These are phyloP conservation scores for Etheostoma nigrum DNA, from an alignment of 2,797 vertebrate species.

Conservation along the genomic window DNA sequence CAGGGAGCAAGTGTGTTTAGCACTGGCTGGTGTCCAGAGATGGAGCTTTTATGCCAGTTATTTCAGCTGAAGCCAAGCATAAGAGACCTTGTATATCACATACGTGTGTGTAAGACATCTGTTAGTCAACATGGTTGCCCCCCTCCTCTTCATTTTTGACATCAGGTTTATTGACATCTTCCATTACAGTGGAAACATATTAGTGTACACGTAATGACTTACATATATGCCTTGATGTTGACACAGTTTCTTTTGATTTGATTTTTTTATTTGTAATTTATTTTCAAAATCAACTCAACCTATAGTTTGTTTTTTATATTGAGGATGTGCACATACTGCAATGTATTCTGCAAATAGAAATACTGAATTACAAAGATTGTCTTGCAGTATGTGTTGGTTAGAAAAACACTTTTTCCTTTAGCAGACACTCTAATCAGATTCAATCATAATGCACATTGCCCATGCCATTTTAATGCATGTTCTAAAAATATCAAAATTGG, in stretches of 20 bases:
- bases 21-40: slow-evolving; percentile 76
- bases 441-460: not conserved
- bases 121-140: slow-evolving; percentile 73
- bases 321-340: slow-evolving; percentile 45
- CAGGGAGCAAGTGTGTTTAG: slow-evolving; percentile 74
- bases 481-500: slow-evolving; percentile 36
- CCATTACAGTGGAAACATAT: slow-evolving; percentile 63
- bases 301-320: slow-evolving; percentile 52
- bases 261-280: slow-evolving; percentile 72
- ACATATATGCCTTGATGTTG: slow-evolving; percentile 66
- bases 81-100: slow-evolving; percentile 77
- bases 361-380: not conserved
- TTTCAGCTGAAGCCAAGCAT: slow-evolving; percentile 74
- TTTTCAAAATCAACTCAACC: slow-evolving; percentile 53
- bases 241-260: slow-evolving; percentile 57
- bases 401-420: slow-evolving; percentile 16
- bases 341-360: slow-evolving; percentile 18
- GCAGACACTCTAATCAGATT: slow-evolving; percentile 6
- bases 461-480: slow-evolving; percentile 11
- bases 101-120: slow-evolving; percentile 76
- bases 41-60: slow-evolving; percentile 72
- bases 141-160: slow-evolving; percentile 61
- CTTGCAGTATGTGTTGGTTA: slow-evolving; percentile 5
- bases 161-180: slow-evolving; percentile 77
- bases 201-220: slow-evolving; percentile 49